Evolutionary conservation across 2,888 invertebrate species (phyloP).

Genomic region (Sipha maydis): DNA sequence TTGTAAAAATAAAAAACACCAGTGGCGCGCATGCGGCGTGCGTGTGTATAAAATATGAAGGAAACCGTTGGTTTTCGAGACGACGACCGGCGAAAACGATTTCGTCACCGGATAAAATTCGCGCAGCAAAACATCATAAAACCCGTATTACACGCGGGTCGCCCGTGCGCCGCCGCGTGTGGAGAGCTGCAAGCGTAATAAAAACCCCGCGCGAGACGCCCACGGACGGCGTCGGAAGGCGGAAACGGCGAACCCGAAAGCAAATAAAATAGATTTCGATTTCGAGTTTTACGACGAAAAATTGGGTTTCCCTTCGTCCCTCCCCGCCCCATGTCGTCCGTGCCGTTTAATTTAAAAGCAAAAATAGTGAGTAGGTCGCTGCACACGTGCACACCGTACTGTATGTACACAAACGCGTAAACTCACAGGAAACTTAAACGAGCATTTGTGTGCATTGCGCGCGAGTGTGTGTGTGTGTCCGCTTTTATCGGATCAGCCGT

Average conservation of each 20-base stretch:
- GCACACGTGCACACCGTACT: too few relatives aligned
- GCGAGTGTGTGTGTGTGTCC: neutral
- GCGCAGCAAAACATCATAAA: neutral
- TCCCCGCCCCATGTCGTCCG: too few relatives aligned
- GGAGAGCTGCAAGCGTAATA: neutral
- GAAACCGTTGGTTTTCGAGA: neutral
- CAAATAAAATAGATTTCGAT: conserved; percentile 37
- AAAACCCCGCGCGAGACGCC: neutral
- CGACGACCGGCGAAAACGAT: neutral
- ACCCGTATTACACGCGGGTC: neutral
- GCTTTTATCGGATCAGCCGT: conserved; percentile 41
- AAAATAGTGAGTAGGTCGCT: neutral
- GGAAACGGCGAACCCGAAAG: neutral
- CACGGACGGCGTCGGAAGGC: neutral
- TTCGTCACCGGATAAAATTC: neutral
- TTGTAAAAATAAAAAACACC: too few relatives aligned
- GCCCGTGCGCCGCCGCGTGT: neutral
- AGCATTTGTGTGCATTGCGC: neutral
- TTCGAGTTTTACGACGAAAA: conserved; percentile 52
- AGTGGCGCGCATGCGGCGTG: too few relatives aligned
- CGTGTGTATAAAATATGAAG: too few relatives aligned
- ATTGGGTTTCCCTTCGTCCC: neutral
- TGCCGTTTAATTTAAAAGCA: conserved; percentile 15
- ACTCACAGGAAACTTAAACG: neutral
- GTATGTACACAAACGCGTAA: neutral